These are phyloP conservation scores for Megatriorchis doriae DNA, from an alignment of 2,113 vertebrate species.

Conservation along the genomic window DNA sequence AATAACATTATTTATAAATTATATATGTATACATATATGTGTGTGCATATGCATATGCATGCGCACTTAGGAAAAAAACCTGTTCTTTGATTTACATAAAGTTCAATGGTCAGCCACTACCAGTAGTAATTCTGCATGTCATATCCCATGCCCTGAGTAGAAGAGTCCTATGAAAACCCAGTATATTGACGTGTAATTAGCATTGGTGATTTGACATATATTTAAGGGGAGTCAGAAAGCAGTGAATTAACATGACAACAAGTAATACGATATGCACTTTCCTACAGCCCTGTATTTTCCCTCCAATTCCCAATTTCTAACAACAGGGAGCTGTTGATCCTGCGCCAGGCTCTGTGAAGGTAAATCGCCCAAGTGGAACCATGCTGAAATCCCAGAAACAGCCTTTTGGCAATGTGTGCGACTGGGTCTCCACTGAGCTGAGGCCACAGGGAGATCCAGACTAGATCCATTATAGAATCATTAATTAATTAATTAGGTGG, in stretches of 20 bases:
- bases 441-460: not conserved
- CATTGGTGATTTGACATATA: accelerated
- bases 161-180: not conserved
- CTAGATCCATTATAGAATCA: not conserved
- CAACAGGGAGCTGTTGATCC: not conserved
- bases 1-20: not conserved
- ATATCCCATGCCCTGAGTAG: not conserved
- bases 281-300: not conserved
- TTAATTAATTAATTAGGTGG: not conserved
- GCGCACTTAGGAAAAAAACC: accelerated
- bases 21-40: not conserved
- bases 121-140: not conserved
- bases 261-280: not conserved
- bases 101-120: not conserved
- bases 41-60: too few relatives aligned
- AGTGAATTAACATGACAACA: not conserved
- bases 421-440: not conserved
- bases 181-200: not conserved
- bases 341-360: not conserved
- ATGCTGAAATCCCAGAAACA: not conserved
- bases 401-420: not conserved
- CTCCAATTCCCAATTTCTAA: not conserved
- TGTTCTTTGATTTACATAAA: not conserved
- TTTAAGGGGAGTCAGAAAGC: not conserved
- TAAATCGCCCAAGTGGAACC: not conserved